Base-by-base conservation (phyloP, 2,113 vertebrate genomes). In the Thomomys bottae region DNA sequence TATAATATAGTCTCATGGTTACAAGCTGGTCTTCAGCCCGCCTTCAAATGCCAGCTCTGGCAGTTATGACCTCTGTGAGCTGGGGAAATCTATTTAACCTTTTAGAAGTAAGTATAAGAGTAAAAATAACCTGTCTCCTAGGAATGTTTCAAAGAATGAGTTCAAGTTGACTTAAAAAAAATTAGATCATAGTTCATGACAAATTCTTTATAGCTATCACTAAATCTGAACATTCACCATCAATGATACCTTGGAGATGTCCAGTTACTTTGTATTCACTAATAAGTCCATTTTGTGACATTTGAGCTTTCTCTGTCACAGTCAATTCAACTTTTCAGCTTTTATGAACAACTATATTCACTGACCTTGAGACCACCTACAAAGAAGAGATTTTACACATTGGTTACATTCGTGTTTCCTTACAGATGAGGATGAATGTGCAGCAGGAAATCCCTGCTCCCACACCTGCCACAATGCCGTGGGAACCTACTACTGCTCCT, bases 401-500 rank as follows among this genome's bases (percentile, higher is more conserved):
- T 21, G 4, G 75, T 10, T 0, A 34, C 4, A 42, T 34, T 6
- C 0, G 28, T 67, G 81, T 49, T n/a, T 89, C 95, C 63, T 96
- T 96, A 24, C 93, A 99, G 99, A 99, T 96, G 99, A 99, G 96
- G 98, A 99, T 1, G 99, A 99, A 93, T 99, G 99, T 93, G 93
- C 96, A 6, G 84, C 90, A 0, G 96, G 98, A 67, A 99, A 97
- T 75, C 99, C 99, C 15, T 99, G 99, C 95, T 99, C 99, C 85
- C 99, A 99, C 1, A 89, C 89, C 71, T 99, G 99, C 89, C 99
- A 99, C 95, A 99, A 99, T 17, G 89, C 98, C 1, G 89, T 99
- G 92, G 99, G 99, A 18, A 98, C 98, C 49, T 99, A 99, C 94
- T 98, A 99, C 88, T 99, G 99, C 96, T 99, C 99, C 80, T 99